phyloP scores from a whole-genome alignment of 2,113 vertebrate species.

The Syrrhaptes paradoxus region DNA sequence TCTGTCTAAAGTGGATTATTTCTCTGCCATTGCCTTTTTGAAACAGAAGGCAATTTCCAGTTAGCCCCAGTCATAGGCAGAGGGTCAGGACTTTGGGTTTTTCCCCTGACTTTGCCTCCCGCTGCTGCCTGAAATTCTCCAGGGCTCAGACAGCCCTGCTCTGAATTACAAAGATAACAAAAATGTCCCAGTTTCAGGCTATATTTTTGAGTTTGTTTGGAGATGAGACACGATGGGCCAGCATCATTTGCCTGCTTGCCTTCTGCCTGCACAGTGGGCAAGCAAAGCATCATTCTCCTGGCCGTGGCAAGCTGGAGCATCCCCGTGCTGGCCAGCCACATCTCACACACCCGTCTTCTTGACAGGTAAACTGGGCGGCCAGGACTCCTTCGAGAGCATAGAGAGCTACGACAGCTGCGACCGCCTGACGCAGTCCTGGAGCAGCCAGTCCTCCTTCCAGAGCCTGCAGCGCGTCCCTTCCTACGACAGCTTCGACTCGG shows the following conservation, averaged over 20 bases:
- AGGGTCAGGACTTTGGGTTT: background rate
- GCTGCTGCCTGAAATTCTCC: background rate
- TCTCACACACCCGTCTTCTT: conserved; percentile 7
- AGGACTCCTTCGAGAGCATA: conserved; percentile 98
- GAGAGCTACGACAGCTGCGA: conserved; percentile 98
- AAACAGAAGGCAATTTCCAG: background rate
- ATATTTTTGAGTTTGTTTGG: background rate
- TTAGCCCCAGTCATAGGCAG: no score
- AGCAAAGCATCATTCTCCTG: background rate
- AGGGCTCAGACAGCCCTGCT: background rate
- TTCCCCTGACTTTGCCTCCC: background rate
- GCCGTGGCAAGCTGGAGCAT: background rate
- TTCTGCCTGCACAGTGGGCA: rapidly evolving
- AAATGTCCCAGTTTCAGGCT: background rate
- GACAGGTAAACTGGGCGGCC: conserved; percentile 93
- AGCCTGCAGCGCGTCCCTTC: conserved; percentile 97
- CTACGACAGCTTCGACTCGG: conserved; percentile 98
- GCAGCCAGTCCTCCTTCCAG: conserved; percentile 97
- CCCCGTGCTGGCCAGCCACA: background rate
- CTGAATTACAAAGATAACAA: background rate
- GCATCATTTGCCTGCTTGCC: background rate
- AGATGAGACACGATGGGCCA: no score
- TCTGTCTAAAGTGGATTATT: background rate
- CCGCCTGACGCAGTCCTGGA: conserved; percentile 96
- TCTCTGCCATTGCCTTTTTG: background rate